A percentile compares a stretch with the other conserved stretches of the same genome.
Conservation (phyloP, 2,113 vertebrate genomes). For the Papio anubis region DNA sequence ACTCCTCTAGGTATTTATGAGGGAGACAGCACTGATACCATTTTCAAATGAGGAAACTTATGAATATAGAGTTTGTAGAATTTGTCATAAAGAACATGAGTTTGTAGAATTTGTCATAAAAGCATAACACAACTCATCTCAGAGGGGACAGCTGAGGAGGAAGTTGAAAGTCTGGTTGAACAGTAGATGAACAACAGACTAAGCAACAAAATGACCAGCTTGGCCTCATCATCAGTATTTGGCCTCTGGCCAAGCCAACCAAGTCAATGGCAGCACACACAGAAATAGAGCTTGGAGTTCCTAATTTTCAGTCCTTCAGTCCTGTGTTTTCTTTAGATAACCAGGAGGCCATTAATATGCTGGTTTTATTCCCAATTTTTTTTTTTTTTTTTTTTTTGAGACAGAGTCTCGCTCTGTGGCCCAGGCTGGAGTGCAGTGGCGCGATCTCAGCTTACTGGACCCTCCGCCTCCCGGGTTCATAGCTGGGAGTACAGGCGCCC, state of each 20-base stretch:
- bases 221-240: slow-evolving; percentile 41
- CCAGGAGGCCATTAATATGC: neutral
- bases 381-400: neutral
- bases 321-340: neutral
- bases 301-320: neutral
- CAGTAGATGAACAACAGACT: slow-evolving; percentile 38
- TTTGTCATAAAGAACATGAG: neutral
- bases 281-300: neutral
- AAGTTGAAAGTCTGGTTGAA: slow-evolving; percentile 52
- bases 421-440: too few species aligned
- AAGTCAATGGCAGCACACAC: neutral
- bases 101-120: slow-evolving; percentile 15
- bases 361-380: slow-evolving; percentile 28
- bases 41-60: slow-evolving; percentile 43
- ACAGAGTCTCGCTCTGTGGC: too few species aligned
- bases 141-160: neutral
- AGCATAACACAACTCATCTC: slow-evolving; percentile 22
- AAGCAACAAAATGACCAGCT: slow-evolving; percentile 49
- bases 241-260: slow-evolving; percentile 33
- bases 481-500: too few species aligned
- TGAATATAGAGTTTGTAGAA: neutral
- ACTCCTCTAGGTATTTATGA: neutral
- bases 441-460: too few species aligned
- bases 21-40: neutral
- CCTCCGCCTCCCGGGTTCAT: too few species aligned